Evolutionary conservation across 1,140 invertebrate species (phyloP), one percentile per base, ranked within the genome.

Genomic region (Patella vulgata): DNA sequence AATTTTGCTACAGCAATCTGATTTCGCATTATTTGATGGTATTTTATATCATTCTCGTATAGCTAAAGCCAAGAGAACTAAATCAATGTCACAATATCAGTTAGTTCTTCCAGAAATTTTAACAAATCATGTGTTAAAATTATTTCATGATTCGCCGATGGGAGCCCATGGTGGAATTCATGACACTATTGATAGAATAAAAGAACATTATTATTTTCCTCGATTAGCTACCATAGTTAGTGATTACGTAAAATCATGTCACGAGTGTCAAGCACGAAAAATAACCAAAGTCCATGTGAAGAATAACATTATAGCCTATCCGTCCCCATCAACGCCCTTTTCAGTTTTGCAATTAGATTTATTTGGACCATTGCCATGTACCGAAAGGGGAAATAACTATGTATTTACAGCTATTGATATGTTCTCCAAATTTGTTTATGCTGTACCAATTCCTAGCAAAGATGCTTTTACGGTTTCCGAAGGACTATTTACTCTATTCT

Each of bases 331-430:
- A 6, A 8, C 21, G 9, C 63, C 63, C n/a, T 66, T 66, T 56
- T 30, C 55, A 27, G 59, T 66, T 11, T 66, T 43, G 53, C 40
- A 66, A 47, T 19, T 60, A n/a, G 58, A 61, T 48, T 44, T 61
- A 28, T 52, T 55, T 33, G 50, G 44, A 33, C 60, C 57, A 12
- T 48, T 67, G 8, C 61, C 64, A 6, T 17, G 57, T 11, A 63
- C 60, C 19, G n/a, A 30, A 11, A 33, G 46, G 42, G 61, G 59
- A 0, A 43, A 67, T 62, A 25, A 47, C 19, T 71, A 67, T 40
- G 40, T 64, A 21, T 71, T 71, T 27, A 71, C 65, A 28, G 64
- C 61, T 8, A 19, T 58, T 5, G 55, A 58, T 40, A 58, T 67
- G 64, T 63, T 63, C 46, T 56, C 43, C 2, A 63, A 58, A 33